Evolutionary conservation across 2,113 vertebrate genomes (phyloP), one percentile per base, ranked within the genome.

Genomic region (Brachionichthys hirsutus): DNA sequence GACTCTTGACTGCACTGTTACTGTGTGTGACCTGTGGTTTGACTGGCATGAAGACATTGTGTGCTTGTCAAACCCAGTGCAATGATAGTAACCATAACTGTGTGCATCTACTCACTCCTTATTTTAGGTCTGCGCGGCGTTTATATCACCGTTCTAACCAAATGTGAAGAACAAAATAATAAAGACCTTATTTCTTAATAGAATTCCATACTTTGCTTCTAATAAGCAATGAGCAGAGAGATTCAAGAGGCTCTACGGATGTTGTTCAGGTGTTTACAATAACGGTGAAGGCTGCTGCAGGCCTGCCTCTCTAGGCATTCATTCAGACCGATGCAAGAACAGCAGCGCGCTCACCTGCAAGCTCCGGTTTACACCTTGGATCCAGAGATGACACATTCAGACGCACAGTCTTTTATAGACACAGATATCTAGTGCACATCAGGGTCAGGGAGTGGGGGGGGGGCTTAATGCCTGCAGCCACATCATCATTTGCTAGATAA

Each of bases 401-500:
- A 19, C 15, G 19, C 16, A 61, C 19, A 34, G 22, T 34, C 8
- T 22, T 9, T 30, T 30, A 38, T 7, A 30, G 10, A 54, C 30
- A 38, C 45, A 18, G 11, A 38, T 13, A 9, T 47, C 47, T 2
- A 17, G 17, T 40, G 50, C 1, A 6, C 49, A 49, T 56, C 62
- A 51, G 6, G 44, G 43, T 53, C 44, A 54, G 24, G 61, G 34
- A 41, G 53, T 15, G 56, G 52, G 42, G 60, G 49, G 3, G 10
- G 4, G 70, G 61, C 77, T 88, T 67, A 77, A 70, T 54, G 52
- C 48, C 13, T 40, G 48, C 53, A 68, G 63, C 69, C 70, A 56
- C 65, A 67, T 61, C 36, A 15, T 75, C 62, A 54, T 41, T 9
- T 1, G 1, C 10, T 7, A 14, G n/a, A 64, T 17, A 50, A 46